Conservation (phyloP, 2,888 invertebrate genomes). For the Scaptomyza caliginosa region DNA sequence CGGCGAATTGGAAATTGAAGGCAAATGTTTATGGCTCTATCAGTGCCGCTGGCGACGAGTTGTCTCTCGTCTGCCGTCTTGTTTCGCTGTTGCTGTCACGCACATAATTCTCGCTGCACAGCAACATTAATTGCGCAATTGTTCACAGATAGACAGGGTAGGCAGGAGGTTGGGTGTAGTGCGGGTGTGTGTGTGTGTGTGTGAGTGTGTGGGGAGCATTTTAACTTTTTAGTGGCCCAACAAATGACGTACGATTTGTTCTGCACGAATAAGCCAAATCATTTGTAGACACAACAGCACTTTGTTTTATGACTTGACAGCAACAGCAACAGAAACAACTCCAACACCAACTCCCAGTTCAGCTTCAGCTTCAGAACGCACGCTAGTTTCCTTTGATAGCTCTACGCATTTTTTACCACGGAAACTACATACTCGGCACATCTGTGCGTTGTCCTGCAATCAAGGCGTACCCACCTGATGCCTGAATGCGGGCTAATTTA, state of each 20-base stretch:
- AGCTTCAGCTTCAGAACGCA: slow-evolving; percentile 23
- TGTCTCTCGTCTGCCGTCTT: slow-evolving; percentile 30
- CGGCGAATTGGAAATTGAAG: slow-evolving; percentile 63
- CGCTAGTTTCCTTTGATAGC: neutral
- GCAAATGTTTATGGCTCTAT: slow-evolving; percentile 71
- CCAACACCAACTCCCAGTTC: slow-evolving; percentile 1
- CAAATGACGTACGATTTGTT: slow-evolving; percentile 78
- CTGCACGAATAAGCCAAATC: slow-evolving; percentile 78
- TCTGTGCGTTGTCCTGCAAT: slow-evolving; percentile 31
- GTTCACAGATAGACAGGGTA: slow-evolving; percentile 34
- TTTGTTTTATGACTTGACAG: slow-evolving; percentile 74
- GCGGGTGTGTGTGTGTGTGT: neutral
- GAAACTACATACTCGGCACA: slow-evolving; percentile 33
- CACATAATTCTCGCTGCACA: slow-evolving; percentile 63
- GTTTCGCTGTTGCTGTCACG: slow-evolving; percentile 65
- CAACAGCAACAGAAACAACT: too few species aligned
- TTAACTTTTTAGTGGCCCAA: slow-evolving; percentile 73
- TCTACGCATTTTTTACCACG: slow-evolving; percentile 53
- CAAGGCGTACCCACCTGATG: slow-evolving; percentile 54
- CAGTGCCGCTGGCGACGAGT: slow-evolving; percentile 49
- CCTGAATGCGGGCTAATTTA: slow-evolving; percentile 77
- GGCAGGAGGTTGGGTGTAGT: too few species aligned
- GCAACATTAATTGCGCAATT: slow-evolving; percentile 77
- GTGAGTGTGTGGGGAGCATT: slow-evolving; percentile 15
- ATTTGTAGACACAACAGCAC: slow-evolving; percentile 74